These are phyloP conservation scores for Elegia similella DNA, from an alignment of 2,888 invertebrate species.

Conservation along the genomic window DNA sequence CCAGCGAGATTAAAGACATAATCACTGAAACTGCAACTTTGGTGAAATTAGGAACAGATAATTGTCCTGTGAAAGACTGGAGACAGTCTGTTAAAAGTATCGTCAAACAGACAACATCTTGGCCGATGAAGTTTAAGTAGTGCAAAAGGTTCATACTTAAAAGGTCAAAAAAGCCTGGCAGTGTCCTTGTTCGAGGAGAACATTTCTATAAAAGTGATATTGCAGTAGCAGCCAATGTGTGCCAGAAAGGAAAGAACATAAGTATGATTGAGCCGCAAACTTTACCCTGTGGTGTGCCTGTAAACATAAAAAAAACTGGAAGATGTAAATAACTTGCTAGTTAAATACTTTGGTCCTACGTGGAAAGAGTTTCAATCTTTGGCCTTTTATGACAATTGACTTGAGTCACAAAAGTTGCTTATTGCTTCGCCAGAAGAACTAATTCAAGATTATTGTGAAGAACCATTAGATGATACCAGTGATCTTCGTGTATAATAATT, in stretches of 20 bases:
- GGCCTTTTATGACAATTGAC: not conserved
- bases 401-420: no score
- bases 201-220: constrained; percentile 24
- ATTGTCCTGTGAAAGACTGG: constrained; percentile 25
- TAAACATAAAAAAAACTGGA: constrained; percentile 24
- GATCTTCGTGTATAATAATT: no score
- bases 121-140: constrained; percentile 27
- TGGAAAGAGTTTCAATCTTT: constrained; percentile 29
- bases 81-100: constrained; percentile 24
- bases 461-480: no score
- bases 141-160: constrained; percentile 29
- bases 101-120: constrained; percentile 27
- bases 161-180: constrained; percentile 27
- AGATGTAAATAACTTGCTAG: constrained; percentile 27
- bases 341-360: constrained; percentile 29
- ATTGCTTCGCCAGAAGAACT: no score
- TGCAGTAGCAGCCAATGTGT: constrained; percentile 24
- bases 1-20: constrained; percentile 27
- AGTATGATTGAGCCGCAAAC: constrained; percentile 25
- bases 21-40: constrained; percentile 30
- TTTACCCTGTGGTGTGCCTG: constrained; percentile 22
- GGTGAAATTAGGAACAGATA: constrained; percentile 23
- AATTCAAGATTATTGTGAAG: no score
- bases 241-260: constrained; percentile 27
- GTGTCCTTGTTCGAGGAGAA: constrained; percentile 24